Evolutionary conservation across 1,140 invertebrate species (phyloP).

Genomic region (Hydropsyche tenuis): DNA sequence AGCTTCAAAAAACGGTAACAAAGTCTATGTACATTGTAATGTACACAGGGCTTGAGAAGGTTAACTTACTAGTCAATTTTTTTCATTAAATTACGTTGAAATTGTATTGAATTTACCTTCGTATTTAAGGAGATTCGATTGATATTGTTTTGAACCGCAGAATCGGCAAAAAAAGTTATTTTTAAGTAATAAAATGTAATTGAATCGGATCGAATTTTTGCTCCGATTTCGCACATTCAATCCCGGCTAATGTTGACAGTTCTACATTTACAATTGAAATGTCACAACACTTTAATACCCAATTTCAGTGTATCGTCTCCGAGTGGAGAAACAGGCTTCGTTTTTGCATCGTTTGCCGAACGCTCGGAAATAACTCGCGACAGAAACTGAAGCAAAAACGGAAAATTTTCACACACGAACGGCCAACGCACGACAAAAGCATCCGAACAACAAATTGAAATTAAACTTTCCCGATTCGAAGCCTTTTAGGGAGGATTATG

Average conservation of each 20-base stretch:
- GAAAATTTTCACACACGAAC: slow-evolving; percentile 15
- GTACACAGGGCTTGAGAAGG: no score
- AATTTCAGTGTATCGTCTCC: slow-evolving; percentile 15
- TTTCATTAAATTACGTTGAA: no score
- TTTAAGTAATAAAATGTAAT: no score
- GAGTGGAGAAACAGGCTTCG: slow-evolving; percentile 2
- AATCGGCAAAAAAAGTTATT: no score
- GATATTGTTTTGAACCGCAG: no score
- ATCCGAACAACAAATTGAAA: slow-evolving; percentile 1
- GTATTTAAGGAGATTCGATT: no score
- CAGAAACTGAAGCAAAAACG: not conserved
- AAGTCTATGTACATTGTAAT: no score
- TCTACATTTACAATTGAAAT: slow-evolving; percentile 33
- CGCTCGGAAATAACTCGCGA: slow-evolving; percentile 34
- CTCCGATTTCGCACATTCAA: not conserved
- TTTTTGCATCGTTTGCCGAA: slow-evolving; percentile 32
- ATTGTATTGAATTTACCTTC: no score
- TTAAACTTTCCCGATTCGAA: not conserved
- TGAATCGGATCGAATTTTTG: no score
- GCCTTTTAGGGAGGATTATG: not conserved
- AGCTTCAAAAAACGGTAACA: no score
- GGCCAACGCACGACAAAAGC: not conserved
- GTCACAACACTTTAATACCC: slow-evolving; percentile 27
- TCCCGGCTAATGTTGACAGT: slow-evolving; percentile 1
- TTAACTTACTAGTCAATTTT: no score